Percentiles rank a stretch among this genome's conserved stretches.
Conservation (phyloP, 2,888 invertebrate genomes). For the Melinaea menophilus region DNA sequence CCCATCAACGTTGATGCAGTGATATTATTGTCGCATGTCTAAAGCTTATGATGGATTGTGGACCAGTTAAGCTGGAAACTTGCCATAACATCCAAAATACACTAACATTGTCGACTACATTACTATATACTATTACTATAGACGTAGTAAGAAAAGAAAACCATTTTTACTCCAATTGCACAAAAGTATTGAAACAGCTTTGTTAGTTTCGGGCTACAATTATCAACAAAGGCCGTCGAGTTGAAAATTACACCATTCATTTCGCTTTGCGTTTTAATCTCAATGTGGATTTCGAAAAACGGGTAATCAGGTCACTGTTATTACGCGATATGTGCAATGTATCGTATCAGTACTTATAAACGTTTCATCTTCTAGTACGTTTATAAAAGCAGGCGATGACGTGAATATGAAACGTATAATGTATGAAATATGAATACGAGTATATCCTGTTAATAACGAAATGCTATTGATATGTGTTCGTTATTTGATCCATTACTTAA, state of each 20-base stretch:
- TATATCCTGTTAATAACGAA: too few relatives aligned
- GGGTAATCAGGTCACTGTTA: slow-evolving; percentile 58
- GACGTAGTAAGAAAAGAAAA: not conserved
- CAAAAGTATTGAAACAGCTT: slow-evolving; percentile 4
- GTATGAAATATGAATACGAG: too few relatives aligned
- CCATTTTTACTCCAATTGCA: not conserved
- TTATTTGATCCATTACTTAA: too few relatives aligned
- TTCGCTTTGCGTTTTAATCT: slow-evolving; percentile 56
- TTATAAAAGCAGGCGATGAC: too few relatives aligned
- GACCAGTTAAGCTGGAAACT: not conserved
- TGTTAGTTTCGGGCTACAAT: slow-evolving; percentile 47
- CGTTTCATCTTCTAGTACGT: too few relatives aligned
- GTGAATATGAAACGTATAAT: too few relatives aligned
- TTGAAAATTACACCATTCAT: slow-evolving; percentile 69
- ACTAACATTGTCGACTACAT: too few relatives aligned
- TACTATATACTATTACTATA: too few relatives aligned
- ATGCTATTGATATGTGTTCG: too few relatives aligned
- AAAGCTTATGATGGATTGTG: slow-evolving; percentile 32
- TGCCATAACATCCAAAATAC: not conserved
- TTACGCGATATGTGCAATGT: slow-evolving; percentile 15
- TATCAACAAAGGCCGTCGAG: slow-evolving; percentile 55
- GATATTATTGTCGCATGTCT: slow-evolving; percentile 30
- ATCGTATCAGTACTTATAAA: too few relatives aligned
- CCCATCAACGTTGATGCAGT: slow-evolving; percentile 2
- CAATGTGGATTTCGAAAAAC: slow-evolving; percentile 55